Base-by-base conservation (phyloP, 2,113 vertebrate genomes). In the Scopus umbretta region DNA sequence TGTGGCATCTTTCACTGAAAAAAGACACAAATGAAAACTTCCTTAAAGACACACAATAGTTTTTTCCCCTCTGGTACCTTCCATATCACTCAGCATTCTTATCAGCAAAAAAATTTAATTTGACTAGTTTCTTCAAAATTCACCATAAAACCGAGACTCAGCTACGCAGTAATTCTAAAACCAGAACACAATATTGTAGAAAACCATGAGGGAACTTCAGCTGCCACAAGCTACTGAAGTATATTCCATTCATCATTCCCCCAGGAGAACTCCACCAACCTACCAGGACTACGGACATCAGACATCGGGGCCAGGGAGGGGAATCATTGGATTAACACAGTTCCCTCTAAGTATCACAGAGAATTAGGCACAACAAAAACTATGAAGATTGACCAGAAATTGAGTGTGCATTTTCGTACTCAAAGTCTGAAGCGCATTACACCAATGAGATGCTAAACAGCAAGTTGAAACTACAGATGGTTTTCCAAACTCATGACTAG, bases 281-380 rank as follows among this genome's bases (percentile, higher is more conserved):
- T 47, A 47, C 19, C 45, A 30, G n/a, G 23, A 43, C 32, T 43
- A 52, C 2, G 2, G 63, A 10, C 26, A 68, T 26, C 36, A 21
- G 55, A 36, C 36, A 50, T 1, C 19, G 10, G 21, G 52, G 32
- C 26, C 0, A 1, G 26, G 8, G 11, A 4, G 11, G 18, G 43
- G 8, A 18, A 20, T 11, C 34, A 18, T 27, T 22, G 26, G 16
- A 45, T 70, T 4, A 79, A 70, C 15, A 8, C 27, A 21, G 20
- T 14, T 78, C 26, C 34, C 43, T 12, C 7, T 7, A 32, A 17
- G 25, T 38, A 25, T 29, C 34, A 11, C 0, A 6, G 18, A 53
- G 45, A 43, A 82, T 29, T 19, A 20, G 15, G 19, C n/a, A 9
- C 7, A 61, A 30, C 10, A 34, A 61, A 67, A n/a, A 13, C 56